Evolutionary conservation across 2,888 invertebrate species (phyloP).

Genomic region (Magallana nippona): DNA sequence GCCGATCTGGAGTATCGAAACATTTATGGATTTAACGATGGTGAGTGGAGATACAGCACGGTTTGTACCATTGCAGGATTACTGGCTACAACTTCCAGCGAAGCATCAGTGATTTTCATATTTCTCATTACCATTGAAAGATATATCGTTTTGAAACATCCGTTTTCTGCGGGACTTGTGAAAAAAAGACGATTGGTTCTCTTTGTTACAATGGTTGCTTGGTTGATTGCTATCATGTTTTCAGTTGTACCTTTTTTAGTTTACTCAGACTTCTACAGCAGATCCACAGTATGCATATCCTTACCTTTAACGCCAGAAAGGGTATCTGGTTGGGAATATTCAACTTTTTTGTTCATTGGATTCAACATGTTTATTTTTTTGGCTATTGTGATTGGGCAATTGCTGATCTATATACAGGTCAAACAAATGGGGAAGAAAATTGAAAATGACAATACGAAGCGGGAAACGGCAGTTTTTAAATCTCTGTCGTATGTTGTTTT

Average conservation of each 20-base stretch:
- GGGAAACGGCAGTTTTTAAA: slow-evolving; percentile 42
- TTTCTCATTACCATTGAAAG: slow-evolving; percentile 47
- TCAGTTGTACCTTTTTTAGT: slow-evolving; percentile 38
- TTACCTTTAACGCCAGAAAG: slow-evolving; percentile 43
- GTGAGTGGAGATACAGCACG: slow-evolving; percentile 40
- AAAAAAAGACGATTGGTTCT: not conserved
- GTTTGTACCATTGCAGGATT: slow-evolving; percentile 46
- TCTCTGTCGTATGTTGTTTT: slow-evolving; percentile 45
- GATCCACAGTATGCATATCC: slow-evolving; percentile 46
- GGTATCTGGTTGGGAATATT: slow-evolving; percentile 45
- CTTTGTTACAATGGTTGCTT: not conserved
- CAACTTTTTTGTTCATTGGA: slow-evolving; percentile 44
- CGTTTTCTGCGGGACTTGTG: slow-evolving; percentile 37
- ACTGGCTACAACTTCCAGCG: slow-evolving; percentile 47
- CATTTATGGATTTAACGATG: slow-evolving; percentile 43
- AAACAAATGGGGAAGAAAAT: not conserved
- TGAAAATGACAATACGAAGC: slow-evolving; percentile 8
- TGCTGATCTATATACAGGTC: slow-evolving; percentile 44
- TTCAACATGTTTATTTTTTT: slow-evolving; percentile 45
- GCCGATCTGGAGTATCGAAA: slow-evolving; percentile 7
- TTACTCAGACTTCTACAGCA: slow-evolving; percentile 44
- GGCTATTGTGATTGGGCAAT: slow-evolving; percentile 38
- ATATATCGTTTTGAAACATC: slow-evolving; percentile 41
- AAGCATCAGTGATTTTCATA: slow-evolving; percentile 45
- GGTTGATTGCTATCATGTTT: slow-evolving; percentile 30